Conservation (phyloP, 2,888 invertebrate genomes). For the Drosophila buzzatii region DNA sequence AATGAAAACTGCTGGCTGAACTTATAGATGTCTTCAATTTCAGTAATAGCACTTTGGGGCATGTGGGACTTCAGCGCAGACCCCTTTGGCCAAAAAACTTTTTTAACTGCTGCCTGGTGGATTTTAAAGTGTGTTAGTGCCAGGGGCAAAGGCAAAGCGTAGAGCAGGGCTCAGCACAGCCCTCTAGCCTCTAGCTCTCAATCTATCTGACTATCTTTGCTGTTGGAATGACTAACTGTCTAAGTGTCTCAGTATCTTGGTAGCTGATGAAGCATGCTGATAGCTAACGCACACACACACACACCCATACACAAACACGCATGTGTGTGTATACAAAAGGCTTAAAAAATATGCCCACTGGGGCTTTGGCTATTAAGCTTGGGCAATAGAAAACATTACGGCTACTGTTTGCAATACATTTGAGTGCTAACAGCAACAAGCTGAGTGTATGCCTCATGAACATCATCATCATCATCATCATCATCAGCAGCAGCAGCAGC, state of each 20-base stretch:
- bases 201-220: slow-evolving; percentile 1
- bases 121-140: slow-evolving; percentile 68
- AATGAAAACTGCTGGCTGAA: slow-evolving; percentile 45
- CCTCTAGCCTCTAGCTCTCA: neutral
- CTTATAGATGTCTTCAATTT: slow-evolving; percentile 81
- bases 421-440: slow-evolving; percentile 46
- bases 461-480: too few relatives aligned
- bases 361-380: slow-evolving; percentile 66
- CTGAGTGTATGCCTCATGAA: neutral
- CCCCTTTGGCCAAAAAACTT: slow-evolving; percentile 67
- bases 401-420: slow-evolving; percentile 64
- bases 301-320: neutral
- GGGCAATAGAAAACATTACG: slow-evolving; percentile 54
- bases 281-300: slow-evolving; percentile 16
- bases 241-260: slow-evolving; percentile 31
- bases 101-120: slow-evolving; percentile 74
- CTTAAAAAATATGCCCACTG: slow-evolving; percentile 67
- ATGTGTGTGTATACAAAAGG: slow-evolving; percentile 31
- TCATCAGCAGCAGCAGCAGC: too few relatives aligned
- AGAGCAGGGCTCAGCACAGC: neutral
- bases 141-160: slow-evolving; percentile 21
- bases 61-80: slow-evolving; percentile 62
- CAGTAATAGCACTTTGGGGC: slow-evolving; percentile 78
- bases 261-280: slow-evolving; percentile 47
- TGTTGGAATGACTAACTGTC: slow-evolving; percentile 38